Evolutionary conservation across 2,888 invertebrate species (phyloP), one percentile per base, ranked within the genome.

Genomic region (Eupithecia vulgata): DNA sequence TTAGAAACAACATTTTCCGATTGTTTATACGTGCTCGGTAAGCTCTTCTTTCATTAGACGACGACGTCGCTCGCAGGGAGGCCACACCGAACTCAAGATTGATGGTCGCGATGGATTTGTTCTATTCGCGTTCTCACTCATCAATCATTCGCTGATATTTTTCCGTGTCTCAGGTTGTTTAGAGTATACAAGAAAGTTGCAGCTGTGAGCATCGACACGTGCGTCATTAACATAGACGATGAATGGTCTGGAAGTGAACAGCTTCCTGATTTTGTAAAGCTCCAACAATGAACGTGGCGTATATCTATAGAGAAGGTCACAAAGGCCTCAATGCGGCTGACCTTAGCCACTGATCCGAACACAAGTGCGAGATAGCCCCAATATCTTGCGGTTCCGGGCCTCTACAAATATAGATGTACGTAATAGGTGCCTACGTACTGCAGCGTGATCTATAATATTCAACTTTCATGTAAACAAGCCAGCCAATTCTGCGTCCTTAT

Each of bases 111-210:
- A 93, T 92, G 93, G 94, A 94, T 94, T 94, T 93, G 94, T 94
- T 94, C 93, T 92, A 94, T 94, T 92, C 93, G 90, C 88, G 91
- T 87, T 86, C 87, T 83, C 85, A 86, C 90, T 93, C 94, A 94
- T 94, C 94, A 92, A 94, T 94, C 94, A 94, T 94, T 91, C 86
- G 89, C 88, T 91, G 90, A 93, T 94, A 94, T 94, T 94, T 94
- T 94, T 93, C 92, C 93, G 88, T 93, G 92, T 94, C 91, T 90
- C 90, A 89, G 91, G 91, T 92, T 94, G 91, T 93, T 94, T 92
- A 91, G 91, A 87, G 90, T 92, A 91, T 64, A 70, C 91, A 93
- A 93, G 88, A 93, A 93, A 91, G 93, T 92, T 89, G 90, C 90
- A 85, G 85, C 85, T 84, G 85, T 88, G 87, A 86, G 85, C 87